Evolutionary conservation across 1,140 invertebrate species (phyloP).

Genomic region (Nasonia giraulti): DNA sequence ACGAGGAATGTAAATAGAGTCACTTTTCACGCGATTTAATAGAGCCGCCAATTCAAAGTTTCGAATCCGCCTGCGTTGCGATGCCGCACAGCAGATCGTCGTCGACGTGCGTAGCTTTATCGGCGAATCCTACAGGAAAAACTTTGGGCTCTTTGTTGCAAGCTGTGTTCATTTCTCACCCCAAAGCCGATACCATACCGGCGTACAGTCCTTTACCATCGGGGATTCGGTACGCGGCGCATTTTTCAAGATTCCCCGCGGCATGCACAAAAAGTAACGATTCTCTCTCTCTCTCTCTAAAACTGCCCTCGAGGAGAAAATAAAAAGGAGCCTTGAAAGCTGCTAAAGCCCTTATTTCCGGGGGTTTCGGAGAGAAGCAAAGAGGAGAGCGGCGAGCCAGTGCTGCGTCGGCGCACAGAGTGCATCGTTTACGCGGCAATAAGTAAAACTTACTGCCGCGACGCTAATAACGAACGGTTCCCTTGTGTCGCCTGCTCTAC

Average conservation of each 20-base stretch:
- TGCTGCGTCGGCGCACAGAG: constrained; percentile 24
- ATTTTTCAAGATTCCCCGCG: not conserved
- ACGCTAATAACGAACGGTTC: constrained; percentile 64
- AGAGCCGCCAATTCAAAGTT: no score
- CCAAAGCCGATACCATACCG: no score
- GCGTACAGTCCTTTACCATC: not conserved
- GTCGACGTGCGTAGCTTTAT: no score
- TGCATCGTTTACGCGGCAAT: constrained; percentile 65
- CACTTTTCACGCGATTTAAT: no score
- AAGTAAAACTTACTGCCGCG: constrained; percentile 63
- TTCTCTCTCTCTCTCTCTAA: not conserved
- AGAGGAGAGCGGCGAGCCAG: constrained; percentile 15
- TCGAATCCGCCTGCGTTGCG: no score
- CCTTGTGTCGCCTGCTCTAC: constrained; percentile 51
- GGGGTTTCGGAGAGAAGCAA: not conserved
- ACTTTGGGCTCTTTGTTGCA: no score
- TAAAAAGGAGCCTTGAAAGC: not conserved
- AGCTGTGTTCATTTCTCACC: no score
- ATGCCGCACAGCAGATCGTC: no score
- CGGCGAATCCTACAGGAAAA: no score
- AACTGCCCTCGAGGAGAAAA: not conserved
- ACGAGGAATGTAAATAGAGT: no score
- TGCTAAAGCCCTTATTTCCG: not conserved
- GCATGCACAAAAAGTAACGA: not conserved
- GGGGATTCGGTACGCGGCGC: not conserved